Conservation (phyloP, 2,797 vertebrate species). For the Leuciscus waleckii region DNA sequence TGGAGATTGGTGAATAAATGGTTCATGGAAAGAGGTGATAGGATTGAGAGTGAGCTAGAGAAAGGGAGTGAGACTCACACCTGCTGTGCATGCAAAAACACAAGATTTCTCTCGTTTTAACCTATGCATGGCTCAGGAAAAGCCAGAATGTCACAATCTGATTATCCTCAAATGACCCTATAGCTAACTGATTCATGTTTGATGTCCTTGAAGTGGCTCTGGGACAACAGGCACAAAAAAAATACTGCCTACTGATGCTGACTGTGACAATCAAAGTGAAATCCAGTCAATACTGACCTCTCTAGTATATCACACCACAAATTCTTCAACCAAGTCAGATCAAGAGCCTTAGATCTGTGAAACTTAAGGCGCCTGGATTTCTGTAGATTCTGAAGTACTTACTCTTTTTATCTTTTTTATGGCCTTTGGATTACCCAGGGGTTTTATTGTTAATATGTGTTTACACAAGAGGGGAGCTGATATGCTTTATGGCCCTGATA, state of each 20-base stretch:
- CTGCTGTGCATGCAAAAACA: neutral
- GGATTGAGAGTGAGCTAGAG: conserved; percentile 32
- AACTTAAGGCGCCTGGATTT: conserved; percentile 36
- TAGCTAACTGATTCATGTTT: conserved; percentile 40
- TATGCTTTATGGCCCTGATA: conserved; percentile 59
- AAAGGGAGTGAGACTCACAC: conserved; percentile 7
- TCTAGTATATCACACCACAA: conserved; percentile 30
- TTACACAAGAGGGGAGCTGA: conserved; percentile 54
- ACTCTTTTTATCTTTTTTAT: conserved; percentile 47
- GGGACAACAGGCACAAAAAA: conserved; percentile 24
- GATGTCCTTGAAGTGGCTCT: conserved; percentile 42
- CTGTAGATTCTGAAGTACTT: conserved; percentile 37
- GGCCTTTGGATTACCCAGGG: conserved; percentile 39
- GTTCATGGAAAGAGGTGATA: conserved; percentile 27
- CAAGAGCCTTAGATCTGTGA: conserved; percentile 37
- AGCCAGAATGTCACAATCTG: conserved; percentile 15
- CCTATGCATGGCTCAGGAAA: neutral
- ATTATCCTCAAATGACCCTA: conserved; percentile 39
- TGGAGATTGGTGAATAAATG: conserved; percentile 7
- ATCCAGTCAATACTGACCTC: conserved; percentile 18
- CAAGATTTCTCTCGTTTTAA: neutral
- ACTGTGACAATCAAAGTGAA: conserved; percentile 30
- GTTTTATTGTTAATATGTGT: conserved; percentile 57
- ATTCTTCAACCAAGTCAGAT: conserved; percentile 37
- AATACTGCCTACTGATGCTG: neutral